A percentile compares a stretch with the other conserved stretches of the same genome.
phyloP scores from a whole-genome alignment of 1,140 invertebrate species.

The Micrasema minimum region DNA sequence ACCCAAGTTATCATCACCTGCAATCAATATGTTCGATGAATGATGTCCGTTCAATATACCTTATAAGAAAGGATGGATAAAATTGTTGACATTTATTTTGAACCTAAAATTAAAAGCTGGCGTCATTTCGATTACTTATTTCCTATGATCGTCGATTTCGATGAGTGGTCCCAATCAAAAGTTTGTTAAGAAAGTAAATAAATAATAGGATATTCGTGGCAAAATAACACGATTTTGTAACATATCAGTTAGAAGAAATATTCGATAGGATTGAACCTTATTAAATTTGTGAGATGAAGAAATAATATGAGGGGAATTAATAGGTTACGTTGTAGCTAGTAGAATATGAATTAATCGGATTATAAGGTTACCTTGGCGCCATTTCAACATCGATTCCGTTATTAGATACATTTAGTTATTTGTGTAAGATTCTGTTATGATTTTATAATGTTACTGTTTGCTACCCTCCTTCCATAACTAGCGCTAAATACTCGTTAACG shows the following conservation, averaged over 20 bases:
- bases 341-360: conserved; percentile 16
- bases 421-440: conserved; percentile 16
- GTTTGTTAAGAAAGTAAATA: conserved; percentile 6
- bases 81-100: too few species aligned
- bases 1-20: too few species aligned
- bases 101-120: too few species aligned
- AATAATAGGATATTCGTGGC: conserved; percentile 19
- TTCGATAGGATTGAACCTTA: conserved; percentile 11
- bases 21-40: too few species aligned
- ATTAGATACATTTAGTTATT: conserved; percentile 32
- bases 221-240: conserved; percentile 32
- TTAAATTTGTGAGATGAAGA: conserved; percentile 1
- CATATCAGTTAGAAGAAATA: conserved; percentile 11
- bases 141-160: too few species aligned
- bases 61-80: too few species aligned
- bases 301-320: conserved; percentile 15
- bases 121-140: too few species aligned
- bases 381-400: conserved; percentile 37
- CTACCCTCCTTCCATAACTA: conserved; percentile 1
- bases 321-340: conserved; percentile 18
- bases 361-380: conserved; percentile 23
- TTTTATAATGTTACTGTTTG: conserved; percentile 13
- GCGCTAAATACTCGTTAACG: conserved; percentile 11
- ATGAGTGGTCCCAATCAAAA: conserved; percentile 26
- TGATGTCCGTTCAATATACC: too few species aligned